Conservation (phyloP, 1,140 invertebrate species). For the Drosophila quadrilineata region DNA sequence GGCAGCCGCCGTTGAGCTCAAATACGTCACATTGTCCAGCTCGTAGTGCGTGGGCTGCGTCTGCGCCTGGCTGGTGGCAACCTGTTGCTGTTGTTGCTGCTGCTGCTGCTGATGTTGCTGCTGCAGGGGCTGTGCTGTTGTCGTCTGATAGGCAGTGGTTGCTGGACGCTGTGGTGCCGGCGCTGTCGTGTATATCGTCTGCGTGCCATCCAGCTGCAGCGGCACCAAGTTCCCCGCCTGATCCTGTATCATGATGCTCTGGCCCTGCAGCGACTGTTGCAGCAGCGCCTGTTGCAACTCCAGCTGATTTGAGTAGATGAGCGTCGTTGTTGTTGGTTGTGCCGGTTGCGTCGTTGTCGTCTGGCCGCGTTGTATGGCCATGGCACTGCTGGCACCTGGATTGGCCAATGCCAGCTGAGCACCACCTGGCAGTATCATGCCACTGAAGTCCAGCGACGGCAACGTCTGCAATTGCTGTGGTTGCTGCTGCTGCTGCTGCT, state of each 20-base stretch:
- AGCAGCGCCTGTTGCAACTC: slow-evolving; percentile 73
- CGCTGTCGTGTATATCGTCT: slow-evolving; percentile 73
- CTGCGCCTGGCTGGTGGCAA: slow-evolving; percentile 45
- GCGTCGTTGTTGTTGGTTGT: slow-evolving; percentile 57
- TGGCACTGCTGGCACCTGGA: slow-evolving; percentile 62
- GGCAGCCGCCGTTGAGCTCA: slow-evolving; percentile 64
- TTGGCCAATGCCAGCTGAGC: slow-evolving; percentile 72
- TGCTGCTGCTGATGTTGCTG: slow-evolving; percentile 50
- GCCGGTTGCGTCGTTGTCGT: slow-evolving; percentile 43
- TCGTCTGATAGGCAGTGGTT: slow-evolving; percentile 55
- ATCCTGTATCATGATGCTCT: slow-evolving; percentile 79
- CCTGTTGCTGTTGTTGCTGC: slow-evolving; percentile 45
- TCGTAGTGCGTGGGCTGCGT: slow-evolving; percentile 67
- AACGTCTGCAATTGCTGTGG: slow-evolving; percentile 61
- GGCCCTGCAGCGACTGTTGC: slow-evolving; percentile 73
- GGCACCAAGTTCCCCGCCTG: slow-evolving; percentile 76
- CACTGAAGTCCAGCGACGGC: slow-evolving; percentile 72
- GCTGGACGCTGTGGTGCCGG: slow-evolving; percentile 52
- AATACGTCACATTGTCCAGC: slow-evolving; percentile 72
- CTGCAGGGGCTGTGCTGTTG: slow-evolving; percentile 46
- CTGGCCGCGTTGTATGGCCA: slow-evolving; percentile 55
- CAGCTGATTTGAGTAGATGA: slow-evolving; percentile 78
- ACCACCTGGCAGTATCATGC: slow-evolving; percentile 75
- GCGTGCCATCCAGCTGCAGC: slow-evolving; percentile 66
- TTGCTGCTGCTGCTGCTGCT: slow-evolving; percentile 34